phyloP scores from a whole-genome alignment of 2,888 invertebrate species.

The Aquatica leii region DNA sequence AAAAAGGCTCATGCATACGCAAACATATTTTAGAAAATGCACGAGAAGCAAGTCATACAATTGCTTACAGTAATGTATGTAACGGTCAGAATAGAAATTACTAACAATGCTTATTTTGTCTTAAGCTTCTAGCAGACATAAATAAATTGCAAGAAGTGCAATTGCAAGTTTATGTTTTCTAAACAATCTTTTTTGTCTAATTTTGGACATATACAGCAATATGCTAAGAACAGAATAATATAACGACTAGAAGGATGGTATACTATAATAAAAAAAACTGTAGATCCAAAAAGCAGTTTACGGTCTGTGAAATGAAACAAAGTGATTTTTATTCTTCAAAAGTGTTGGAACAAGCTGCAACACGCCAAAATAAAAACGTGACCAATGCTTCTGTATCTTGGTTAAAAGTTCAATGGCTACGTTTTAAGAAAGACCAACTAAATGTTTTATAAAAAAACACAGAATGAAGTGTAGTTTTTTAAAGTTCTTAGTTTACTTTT shows the following conservation, averaged over 20 bases:
- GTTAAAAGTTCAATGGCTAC: too few relatives aligned
- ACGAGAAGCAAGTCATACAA: slow-evolving; percentile 5
- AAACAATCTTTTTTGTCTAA: slow-evolving; percentile 27
- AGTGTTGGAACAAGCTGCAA: too few relatives aligned
- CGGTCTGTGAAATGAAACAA: too few relatives aligned
- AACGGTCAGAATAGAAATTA: slow-evolving; percentile 25
- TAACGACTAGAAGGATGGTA: not conserved
- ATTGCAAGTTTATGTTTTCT: slow-evolving; percentile 27
- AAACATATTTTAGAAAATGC: slow-evolving; percentile 12
- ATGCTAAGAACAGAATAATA: not conserved
- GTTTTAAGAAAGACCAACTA: too few relatives aligned
- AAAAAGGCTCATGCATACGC: slow-evolving; percentile 30
- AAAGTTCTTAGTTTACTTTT: too few relatives aligned
- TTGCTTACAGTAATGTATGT: slow-evolving; percentile 21
- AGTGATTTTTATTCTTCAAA: too few relatives aligned
- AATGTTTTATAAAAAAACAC: too few relatives aligned
- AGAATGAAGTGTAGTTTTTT: too few relatives aligned
- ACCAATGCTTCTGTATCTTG: too few relatives aligned
- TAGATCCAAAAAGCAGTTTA: too few relatives aligned
- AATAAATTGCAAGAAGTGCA: slow-evolving; percentile 8
- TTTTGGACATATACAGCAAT: slow-evolving; percentile 21
- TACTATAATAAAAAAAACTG: slow-evolving; percentile 1
- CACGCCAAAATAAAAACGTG: too few relatives aligned
- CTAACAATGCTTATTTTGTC: slow-evolving; percentile 12
- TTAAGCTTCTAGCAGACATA: slow-evolving; percentile 11